phyloP scores from a whole-genome alignment of 2,888 invertebrate species.

The Sturmia bella region DNA sequence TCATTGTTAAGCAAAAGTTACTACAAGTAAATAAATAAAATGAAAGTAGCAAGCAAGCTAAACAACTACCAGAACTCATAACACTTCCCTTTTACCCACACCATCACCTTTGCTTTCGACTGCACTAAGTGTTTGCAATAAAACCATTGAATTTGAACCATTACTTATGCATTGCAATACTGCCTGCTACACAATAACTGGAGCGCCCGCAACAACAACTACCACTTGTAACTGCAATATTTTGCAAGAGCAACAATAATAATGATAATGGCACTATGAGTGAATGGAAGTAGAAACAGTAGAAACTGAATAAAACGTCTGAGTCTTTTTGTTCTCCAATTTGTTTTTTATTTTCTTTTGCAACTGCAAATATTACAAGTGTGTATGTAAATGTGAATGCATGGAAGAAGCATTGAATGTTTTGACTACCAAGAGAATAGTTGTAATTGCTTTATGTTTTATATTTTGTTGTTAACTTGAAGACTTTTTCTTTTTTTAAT shows the following conservation, averaged over 20 bases:
- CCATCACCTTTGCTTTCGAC: not conserved
- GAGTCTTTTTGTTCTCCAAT: slow-evolving; percentile 5
- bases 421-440: slow-evolving; percentile 66
- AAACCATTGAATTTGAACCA: slow-evolving; percentile 39
- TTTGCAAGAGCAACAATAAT: slow-evolving; percentile 45
- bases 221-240: slow-evolving; percentile 50
- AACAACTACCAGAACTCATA: not conserved
- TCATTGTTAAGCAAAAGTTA: slow-evolving; percentile 64
- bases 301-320: slow-evolving; percentile 37
- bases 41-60: slow-evolving; percentile 9
- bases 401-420: slow-evolving; percentile 50
- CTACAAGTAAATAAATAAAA: slow-evolving; percentile 65
- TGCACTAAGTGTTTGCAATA: slow-evolving; percentile 14
- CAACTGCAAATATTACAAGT: slow-evolving; percentile 6
- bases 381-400: slow-evolving; percentile 2
- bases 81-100: not conserved
- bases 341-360: not conserved
- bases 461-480: slow-evolving; percentile 47
- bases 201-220: not conserved
- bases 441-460: slow-evolving; percentile 68
- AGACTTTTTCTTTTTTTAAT: slow-evolving; percentile 25
- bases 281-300: slow-evolving; percentile 13
- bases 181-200: slow-evolving; percentile 6
- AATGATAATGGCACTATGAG: slow-evolving; percentile 29
- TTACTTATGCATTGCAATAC: slow-evolving; percentile 43